phyloP scores from a whole-genome alignment of 1,140 invertebrate genomes.

The Cryptotermes secundus region DNA sequence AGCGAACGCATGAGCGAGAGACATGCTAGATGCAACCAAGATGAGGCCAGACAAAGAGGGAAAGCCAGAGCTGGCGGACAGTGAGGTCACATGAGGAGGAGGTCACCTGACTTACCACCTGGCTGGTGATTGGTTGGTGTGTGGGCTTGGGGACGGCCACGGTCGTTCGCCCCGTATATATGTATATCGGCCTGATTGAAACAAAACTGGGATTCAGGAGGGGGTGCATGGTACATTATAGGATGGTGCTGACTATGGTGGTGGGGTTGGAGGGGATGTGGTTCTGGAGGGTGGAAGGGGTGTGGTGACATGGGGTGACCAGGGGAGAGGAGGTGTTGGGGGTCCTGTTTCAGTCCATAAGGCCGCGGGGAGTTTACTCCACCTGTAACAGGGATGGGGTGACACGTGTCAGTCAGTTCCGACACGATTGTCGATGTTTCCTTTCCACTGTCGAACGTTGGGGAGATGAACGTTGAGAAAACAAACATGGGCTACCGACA shows the following conservation, averaged over 20 bases:
- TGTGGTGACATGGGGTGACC: conserved; percentile 50
- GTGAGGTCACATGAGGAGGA: conserved; percentile 50
- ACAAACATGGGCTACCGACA: not conserved
- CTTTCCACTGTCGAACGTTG: not conserved
- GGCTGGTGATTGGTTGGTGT: conserved; percentile 48
- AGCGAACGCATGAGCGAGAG: conserved; percentile 8
- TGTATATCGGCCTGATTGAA: conserved; percentile 52
- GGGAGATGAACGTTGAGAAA: not conserved
- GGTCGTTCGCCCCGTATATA: conserved; percentile 52
- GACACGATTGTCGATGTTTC: conserved; percentile 3
- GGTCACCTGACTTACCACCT: conserved; percentile 60
- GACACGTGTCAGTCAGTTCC: conserved; percentile 28
- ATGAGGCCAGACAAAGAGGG: conserved; percentile 29
- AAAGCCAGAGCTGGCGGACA: conserved; percentile 30
- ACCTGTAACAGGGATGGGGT: conserved; percentile 55
- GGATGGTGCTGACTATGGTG: conserved; percentile 44
- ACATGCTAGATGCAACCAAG: conserved; percentile 28
- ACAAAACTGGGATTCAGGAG: conserved; percentile 56
- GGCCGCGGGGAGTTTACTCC: conserved; percentile 58
- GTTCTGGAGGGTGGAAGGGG: conserved; percentile 49
- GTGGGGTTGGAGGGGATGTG: conserved; percentile 43
- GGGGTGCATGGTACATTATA: conserved; percentile 48
- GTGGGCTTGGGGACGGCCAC: conserved; percentile 51
- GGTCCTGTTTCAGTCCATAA: conserved; percentile 44
- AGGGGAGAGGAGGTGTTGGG: conserved; percentile 44